Base-by-base conservation (phyloP, 2,113 vertebrate species). In the Mesocricetus auratus region DNA sequence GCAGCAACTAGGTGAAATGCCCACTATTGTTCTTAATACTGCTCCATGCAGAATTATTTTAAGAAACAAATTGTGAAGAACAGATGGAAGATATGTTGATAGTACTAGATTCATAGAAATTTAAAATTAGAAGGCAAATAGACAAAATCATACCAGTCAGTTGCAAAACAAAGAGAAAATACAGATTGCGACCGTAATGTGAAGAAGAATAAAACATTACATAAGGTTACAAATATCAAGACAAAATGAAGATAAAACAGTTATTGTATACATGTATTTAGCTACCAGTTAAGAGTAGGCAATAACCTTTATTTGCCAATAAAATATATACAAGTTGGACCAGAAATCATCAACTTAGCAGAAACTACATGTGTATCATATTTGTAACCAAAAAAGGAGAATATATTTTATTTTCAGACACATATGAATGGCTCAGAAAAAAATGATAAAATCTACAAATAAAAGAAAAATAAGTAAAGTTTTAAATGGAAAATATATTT, bases 1-100 rank as follows among this genome's bases (percentile, higher is more conserved):
- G n/a, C 17, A 90, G 42, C 39, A 89, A 58, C 74, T 11, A 86
- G 31, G 58, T 91, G 12, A 93, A 86, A 75, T 2, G n/a, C 4
- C 31, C 15, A 88, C 31, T 58, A 53, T 45, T 88, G 3, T 26
- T 95, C 39, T 77, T 86, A 36, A 88, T 17, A 86, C 29, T 91
- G 29, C 16, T 89, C 69, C 2, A 4, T n/a, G 66, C 13, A 90
- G 50, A 96, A 96, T 83, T 56, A 13, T 42, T 87, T 68, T 86
- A 93, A 92, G 68, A 21, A 69, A 21, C 83, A 91, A 19, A 90
- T 91, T 81, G 71, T 77, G 64, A 77, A 45, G 77, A 89, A 21
- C 24, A 90, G 50, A 90, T 79, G 53, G 15, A 87, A 92, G 53
- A 94, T 45, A 53, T 2, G 19, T 56, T 71, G 45, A 74, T n/a